Base-by-base conservation (phyloP, 2,888 invertebrate species). In the Drepana falcataria region DNA sequence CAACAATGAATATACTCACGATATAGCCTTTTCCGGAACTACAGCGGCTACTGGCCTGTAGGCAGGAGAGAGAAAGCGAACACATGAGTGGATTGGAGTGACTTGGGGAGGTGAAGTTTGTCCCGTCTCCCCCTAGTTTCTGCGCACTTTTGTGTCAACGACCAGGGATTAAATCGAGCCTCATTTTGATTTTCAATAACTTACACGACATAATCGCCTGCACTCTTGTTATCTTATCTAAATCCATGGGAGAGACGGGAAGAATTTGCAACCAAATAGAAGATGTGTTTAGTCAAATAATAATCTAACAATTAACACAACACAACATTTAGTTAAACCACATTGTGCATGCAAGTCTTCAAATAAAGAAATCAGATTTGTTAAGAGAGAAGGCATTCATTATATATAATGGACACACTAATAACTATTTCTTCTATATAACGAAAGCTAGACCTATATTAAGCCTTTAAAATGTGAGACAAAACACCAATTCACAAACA, bases 1-100 rank as follows among this genome's bases (percentile, higher is more conserved):
- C 83, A 87, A 86, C 82, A 85, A 80, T 83, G 82, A 76, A 73
- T 81, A 91, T 93, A 96, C 96, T 95, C 93, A 96, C 96, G 96
- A 96, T 96, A 95, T 96, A 96, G 94, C 96, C 96, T 94, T 96
- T 96, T 93, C 96, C 96, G 93, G 95, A 96, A 93, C 95, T 96
- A 93, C 96, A 96, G 93, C 95, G 95, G 93, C 95, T 96, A 94
- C 96, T 96, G 91, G 96, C 95, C 96, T 96, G 93, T 85, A 85
- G 85, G 87, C 92, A 93, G 84, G 87, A 86, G 86, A 91, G 82
- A 88, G 86, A 91, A 89, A 89, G 91, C 89, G 89, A 87, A 91
- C 88, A 85, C 85, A 85, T 91, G 86, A 90, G 87, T 90, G 88
- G 88, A 83, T 72, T 77, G 79, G 81, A 85, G 80, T 83, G 83